These are phyloP conservation scores for Apaloderma vittatum DNA, from an alignment of 2,113 vertebrate genomes.

Conservation along the genomic window DNA sequence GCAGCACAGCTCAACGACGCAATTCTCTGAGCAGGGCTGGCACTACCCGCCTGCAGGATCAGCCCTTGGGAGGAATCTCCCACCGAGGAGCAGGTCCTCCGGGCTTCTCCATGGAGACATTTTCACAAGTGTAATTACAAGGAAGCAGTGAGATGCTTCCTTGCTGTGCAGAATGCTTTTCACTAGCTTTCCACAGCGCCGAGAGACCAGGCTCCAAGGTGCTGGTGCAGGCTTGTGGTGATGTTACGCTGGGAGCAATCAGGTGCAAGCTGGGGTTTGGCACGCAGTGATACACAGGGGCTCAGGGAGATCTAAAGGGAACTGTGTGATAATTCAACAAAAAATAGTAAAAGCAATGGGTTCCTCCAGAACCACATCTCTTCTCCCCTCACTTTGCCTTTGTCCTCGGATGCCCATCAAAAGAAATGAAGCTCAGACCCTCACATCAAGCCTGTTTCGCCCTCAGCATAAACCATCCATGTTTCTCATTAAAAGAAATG, in stretches of 20 bases:
- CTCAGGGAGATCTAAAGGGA: not conserved
- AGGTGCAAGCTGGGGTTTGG: not conserved
- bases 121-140: slow-evolving; percentile 38
- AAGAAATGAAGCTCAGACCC: not conserved
- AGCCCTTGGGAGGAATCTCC: not conserved
- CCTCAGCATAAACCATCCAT: not conserved
- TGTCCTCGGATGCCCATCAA: not conserved
- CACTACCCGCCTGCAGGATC: not conserved
- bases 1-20: not conserved
- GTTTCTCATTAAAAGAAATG: not conserved
- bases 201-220: not conserved
- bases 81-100: not conserved
- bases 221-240: not conserved
- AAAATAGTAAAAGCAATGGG: not conserved
- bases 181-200: fast-evolving
- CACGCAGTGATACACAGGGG: not conserved
- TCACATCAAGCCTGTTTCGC: not conserved
- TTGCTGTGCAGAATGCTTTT: not conserved
- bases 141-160: not conserved
- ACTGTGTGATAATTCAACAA: not conserved
- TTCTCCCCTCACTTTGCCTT: not conserved
- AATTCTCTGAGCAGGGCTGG: not conserved
- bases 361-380: not conserved
- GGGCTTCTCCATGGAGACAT: not conserved
- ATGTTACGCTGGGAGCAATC: not conserved